Percentiles rank a stretch among this genome's conserved stretches.
Evolutionary conservation across 2,888 invertebrate genomes (phyloP).

Genomic region (Patella ulyssiponensis): DNA sequence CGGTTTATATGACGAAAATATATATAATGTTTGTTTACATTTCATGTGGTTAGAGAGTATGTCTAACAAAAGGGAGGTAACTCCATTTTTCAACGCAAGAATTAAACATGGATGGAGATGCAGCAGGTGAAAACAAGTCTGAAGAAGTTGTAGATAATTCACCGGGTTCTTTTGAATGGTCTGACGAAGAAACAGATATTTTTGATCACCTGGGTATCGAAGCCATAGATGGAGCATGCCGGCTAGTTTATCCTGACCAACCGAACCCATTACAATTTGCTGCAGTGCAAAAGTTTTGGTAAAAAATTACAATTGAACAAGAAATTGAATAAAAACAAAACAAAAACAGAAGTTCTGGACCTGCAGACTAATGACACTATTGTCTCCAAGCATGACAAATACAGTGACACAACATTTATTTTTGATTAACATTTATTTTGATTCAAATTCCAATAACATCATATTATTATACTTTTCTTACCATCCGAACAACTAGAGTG

Average conservation of each 20-base stretch:
- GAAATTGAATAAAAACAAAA: too few species aligned
- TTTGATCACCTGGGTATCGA: slow-evolving; percentile 77
- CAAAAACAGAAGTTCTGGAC: too few species aligned
- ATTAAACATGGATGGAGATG: slow-evolving; percentile 30
- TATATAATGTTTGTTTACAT: too few species aligned
- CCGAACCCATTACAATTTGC: slow-evolving; percentile 92
- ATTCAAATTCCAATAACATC: too few species aligned
- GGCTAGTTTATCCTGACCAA: slow-evolving; percentile 87
- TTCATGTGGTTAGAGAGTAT: neutral
- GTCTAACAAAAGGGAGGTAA: neutral
- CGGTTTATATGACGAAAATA: too few species aligned
- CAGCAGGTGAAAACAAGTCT: slow-evolving; percentile 10
- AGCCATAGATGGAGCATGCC: slow-evolving; percentile 81
- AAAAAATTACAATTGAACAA: slow-evolving; percentile 55
- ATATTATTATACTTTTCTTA: too few species aligned
- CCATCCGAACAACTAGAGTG: too few species aligned
- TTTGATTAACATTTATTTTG: too few species aligned
- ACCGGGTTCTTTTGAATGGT: slow-evolving; percentile 24
- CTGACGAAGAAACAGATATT: slow-evolving; percentile 36
- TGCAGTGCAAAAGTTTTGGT: slow-evolving; percentile 90
- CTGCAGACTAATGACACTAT: neutral
- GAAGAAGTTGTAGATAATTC: slow-evolving; percentile 24
- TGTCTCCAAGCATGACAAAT: neutral
- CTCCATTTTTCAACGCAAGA: neutral
- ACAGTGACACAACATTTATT: too few species aligned